phyloP scores from a whole-genome alignment of 1,140 invertebrate genomes.

The Papilio polytes region DNA sequence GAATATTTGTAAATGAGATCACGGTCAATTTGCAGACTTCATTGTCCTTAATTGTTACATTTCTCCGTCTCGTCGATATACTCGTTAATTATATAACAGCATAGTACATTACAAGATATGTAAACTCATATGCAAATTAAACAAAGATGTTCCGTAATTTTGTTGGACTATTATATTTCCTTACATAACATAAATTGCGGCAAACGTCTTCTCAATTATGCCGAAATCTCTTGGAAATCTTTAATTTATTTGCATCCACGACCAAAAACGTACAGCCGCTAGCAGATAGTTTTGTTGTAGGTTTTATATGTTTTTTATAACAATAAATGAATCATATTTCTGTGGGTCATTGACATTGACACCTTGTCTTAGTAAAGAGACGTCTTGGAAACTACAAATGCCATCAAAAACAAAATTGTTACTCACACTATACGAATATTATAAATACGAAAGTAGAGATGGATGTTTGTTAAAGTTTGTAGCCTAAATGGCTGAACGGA shows the following conservation, averaged over 20 bases:
- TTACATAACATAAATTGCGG: not conserved
- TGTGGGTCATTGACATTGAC: not conserved
- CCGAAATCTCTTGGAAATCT: not conserved
- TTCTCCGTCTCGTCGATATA: not conserved
- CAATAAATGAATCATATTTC: not conserved
- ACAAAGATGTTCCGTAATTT: conserved; percentile 4
- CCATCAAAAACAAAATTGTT: no score
- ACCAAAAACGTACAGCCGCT: not conserved
- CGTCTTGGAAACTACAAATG: no score
- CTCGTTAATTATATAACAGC: conserved; percentile 7
- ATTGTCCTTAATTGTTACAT: conserved; percentile 25
- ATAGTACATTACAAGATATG: not conserved
- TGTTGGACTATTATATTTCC: conserved; percentile 13
- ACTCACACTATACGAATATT: no score
- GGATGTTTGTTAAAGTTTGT: no score
- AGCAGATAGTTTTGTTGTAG: not conserved
- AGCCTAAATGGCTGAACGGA: no score
- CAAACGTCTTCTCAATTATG: conserved; percentile 3
- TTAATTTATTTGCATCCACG: not conserved
- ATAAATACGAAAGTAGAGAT: no score
- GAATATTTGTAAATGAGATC: not conserved
- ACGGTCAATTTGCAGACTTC: not conserved
- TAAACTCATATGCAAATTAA: conserved; percentile 5
- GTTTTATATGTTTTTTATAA: not conserved
- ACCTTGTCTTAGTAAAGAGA: not conserved